These are phyloP conservation scores for Chironomus riparius DNA, from an alignment of 2,888 invertebrate species.

Conservation along the genomic window DNA sequence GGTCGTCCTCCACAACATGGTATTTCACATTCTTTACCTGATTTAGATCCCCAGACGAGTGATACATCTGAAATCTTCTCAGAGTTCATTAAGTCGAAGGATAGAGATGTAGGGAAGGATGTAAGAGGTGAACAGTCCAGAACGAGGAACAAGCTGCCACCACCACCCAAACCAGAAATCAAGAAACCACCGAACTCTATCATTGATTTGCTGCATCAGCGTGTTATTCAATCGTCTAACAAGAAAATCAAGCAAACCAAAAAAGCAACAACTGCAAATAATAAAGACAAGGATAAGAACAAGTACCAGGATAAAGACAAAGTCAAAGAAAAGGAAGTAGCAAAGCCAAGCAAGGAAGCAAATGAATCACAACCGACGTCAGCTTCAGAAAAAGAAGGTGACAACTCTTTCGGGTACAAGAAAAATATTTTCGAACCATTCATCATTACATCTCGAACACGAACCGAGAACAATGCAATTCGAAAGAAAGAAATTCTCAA, in stretches of 20 bases:
- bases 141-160: neutral
- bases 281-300: neutral
- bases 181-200: conserved; percentile 37
- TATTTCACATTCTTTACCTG: conserved; percentile 66
- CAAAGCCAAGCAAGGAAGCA: no score
- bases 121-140: conserved; percentile 30
- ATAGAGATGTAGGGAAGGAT: conserved; percentile 42
- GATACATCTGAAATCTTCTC: conserved; percentile 45
- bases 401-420: conserved; percentile 31
- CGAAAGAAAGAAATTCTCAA: conserved; percentile 70
- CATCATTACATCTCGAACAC: conserved; percentile 62
- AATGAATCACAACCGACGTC: conserved; percentile 32
- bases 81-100: conserved; percentile 26
- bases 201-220: conserved; percentile 40
- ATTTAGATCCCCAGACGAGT: conserved; percentile 63
- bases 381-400: conserved; percentile 29
- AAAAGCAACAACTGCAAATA: neutral
- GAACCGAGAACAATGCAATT: conserved; percentile 61
- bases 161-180: neutral
- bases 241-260: conserved; percentile 3
- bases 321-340: no score
- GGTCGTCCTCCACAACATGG: conserved; percentile 61
- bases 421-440: conserved; percentile 55
- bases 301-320: conserved; percentile 29
- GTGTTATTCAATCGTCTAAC: conserved; percentile 29